A percentile compares a stretch with the other conserved stretches of the same genome.
phyloP scores from a whole-genome alignment of 2,113 vertebrate genomes.

The human region GRCh38 chr2:144759501-144760000 shows the following conservation, averaged over 20 bases:
- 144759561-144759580: background rate
- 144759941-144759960: background rate
- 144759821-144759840: constrained; percentile 14
- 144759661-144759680: background rate
- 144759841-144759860: background rate
- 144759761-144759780: background rate
- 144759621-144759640: background rate
- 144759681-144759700: background rate
- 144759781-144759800: background rate
- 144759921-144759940: background rate
- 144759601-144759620: background rate
- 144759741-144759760: background rate
- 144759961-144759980: constrained; percentile 13
- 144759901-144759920: constrained; percentile 11
- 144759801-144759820: background rate
- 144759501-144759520: background rate
- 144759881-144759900: constrained; percentile 26
- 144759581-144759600: background rate
- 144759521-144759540: background rate
- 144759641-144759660: background rate
- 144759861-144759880: constrained; percentile 39
- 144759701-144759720: background rate
- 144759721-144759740: background rate
- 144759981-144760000: background rate
- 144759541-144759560: too few species aligned